phyloP scores from a whole-genome alignment of 30 jellyfish, hydroid and myxozoan species.

The Chrysaora quinquecirrha region DNA sequence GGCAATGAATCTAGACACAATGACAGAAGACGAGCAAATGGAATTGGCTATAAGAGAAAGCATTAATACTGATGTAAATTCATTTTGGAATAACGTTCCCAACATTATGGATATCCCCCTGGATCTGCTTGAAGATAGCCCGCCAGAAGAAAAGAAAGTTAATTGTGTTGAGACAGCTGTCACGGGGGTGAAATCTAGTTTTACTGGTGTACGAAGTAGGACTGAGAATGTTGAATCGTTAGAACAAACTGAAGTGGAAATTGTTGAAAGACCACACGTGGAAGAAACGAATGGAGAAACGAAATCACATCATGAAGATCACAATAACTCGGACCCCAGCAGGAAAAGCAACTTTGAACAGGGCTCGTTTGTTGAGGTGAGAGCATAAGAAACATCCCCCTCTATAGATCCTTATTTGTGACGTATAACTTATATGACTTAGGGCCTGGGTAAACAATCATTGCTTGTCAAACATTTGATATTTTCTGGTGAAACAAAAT shows the following conservation, averaged over 20 bases:
- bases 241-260: neutral
- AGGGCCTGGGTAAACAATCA: no score
- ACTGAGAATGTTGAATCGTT: neutral
- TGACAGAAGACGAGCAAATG: conserved; percentile 64
- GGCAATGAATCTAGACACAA: conserved; percentile 17
- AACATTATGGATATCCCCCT: conserved; percentile 18
- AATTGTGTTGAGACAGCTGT: neutral
- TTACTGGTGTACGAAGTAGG: neutral
- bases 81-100: neutral
- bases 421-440: no score
- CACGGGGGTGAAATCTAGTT: neutral
- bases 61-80: conserved; percentile 7
- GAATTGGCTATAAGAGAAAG: conserved; percentile 69
- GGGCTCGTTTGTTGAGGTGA: no score
- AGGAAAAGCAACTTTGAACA: no score
- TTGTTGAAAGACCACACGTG: neutral
- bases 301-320: no score
- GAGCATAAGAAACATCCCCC: no score
- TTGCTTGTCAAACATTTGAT: no score
- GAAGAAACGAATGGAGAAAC: neutral
- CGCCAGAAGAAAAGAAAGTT: neutral
- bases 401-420: no score
- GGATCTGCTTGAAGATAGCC: conserved; percentile 12
- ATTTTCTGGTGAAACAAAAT: no score
- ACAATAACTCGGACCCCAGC: no score